phyloP scores from a whole-genome alignment of 2,888 invertebrate species.

The Calephelis perditalis region DNA sequence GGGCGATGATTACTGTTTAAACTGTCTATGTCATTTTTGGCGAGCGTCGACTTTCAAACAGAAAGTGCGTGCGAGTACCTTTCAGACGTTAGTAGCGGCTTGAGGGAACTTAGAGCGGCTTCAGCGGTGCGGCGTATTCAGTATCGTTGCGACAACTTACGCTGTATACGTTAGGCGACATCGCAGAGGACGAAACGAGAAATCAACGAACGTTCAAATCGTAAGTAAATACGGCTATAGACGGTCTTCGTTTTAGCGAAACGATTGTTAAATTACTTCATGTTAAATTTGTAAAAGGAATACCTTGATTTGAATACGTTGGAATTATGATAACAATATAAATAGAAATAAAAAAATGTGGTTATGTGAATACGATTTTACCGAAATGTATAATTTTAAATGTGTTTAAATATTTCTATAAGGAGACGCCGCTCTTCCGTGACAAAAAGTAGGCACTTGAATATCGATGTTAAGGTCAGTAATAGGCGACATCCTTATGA shows the following conservation, averaged over 20 bases:
- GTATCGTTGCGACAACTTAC: slow-evolving; percentile 49
- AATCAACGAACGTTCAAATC: slow-evolving; percentile 30
- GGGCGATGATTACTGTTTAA: slow-evolving; percentile 7
- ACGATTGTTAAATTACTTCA: background rate
- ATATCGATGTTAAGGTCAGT: slow-evolving; percentile 1
- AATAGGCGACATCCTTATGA: slow-evolving; percentile 2
- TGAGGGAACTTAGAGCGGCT: slow-evolving; percentile 38
- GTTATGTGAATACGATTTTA: too few species aligned
- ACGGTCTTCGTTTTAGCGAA: slow-evolving; percentile 20
- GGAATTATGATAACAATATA: too few species aligned
- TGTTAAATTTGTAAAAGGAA: background rate
- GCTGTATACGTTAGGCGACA: slow-evolving; percentile 53
- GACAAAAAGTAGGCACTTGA: background rate
- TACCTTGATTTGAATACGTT: too few species aligned
- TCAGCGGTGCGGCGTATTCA: slow-evolving; percentile 43
- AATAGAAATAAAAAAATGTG: too few species aligned
- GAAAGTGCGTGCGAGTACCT: slow-evolving; percentile 65
- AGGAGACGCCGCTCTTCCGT: background rate
- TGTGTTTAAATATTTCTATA: background rate
- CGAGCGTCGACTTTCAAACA: slow-evolving; percentile 47
- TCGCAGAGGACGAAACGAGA: slow-evolving; percentile 38
- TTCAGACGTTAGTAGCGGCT: slow-evolving; percentile 62
- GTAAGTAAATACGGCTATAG: slow-evolving; percentile 39
- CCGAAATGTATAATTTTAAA: too few species aligned
- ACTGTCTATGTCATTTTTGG: slow-evolving; percentile 30